These are phyloP conservation scores for Rissa tridactyla DNA, from an alignment of 2,113 vertebrate species.

Conservation along the genomic window DNA sequence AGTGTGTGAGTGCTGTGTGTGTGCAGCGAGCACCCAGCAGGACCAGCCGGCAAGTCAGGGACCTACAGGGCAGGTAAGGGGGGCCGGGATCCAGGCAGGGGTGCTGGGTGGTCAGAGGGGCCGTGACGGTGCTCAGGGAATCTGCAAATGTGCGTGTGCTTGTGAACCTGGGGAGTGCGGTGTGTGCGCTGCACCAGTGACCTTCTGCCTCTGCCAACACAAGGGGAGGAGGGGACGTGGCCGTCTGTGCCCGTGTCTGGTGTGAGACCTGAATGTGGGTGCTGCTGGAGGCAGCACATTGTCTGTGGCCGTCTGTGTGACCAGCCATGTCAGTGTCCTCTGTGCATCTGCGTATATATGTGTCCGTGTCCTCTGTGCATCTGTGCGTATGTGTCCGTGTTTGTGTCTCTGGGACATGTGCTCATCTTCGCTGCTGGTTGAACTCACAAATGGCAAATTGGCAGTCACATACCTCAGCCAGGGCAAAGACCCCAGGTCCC, in stretches of 20 bases:
- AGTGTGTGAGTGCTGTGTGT: neutral
- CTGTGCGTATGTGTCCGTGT: neutral
- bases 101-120: fast-evolving
- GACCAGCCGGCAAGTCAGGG: fast-evolving
- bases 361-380: neutral
- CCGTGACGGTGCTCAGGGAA: fast-evolving
- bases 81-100: fast-evolving
- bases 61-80: fast-evolving
- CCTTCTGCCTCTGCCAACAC: neutral
- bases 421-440: neutral
- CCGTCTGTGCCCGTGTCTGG: neutral
- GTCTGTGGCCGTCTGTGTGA: neutral
- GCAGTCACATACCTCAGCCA: neutral
- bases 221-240: fast-evolving
- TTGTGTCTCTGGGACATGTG: neutral
- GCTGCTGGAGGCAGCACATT: fast-evolving
- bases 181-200: neutral
- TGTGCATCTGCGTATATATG: too few species aligned
- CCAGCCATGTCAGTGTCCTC: fast-evolving
- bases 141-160: fast-evolving
- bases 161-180: neutral
- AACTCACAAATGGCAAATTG: neutral
- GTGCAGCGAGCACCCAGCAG: fast-evolving
- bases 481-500: neutral
- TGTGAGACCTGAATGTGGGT: neutral